Conservation (phyloP, 2,113 vertebrate species). For the Silurus asotus region DNA sequence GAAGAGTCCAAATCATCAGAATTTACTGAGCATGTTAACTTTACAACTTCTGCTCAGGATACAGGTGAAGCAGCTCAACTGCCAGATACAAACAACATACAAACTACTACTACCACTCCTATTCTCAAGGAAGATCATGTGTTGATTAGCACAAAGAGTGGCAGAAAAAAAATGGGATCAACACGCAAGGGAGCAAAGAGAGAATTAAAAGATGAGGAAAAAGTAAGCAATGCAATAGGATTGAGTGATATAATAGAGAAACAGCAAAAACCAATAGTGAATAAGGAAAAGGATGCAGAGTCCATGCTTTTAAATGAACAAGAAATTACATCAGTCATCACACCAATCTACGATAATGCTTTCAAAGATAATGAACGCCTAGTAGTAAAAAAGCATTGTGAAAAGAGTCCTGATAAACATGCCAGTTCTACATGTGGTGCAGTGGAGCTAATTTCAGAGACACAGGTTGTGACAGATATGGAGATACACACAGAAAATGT, state of each 20-base stretch:
- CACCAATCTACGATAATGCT: too few species aligned
- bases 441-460: not conserved
- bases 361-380: too few species aligned
- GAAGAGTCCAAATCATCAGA: not conserved
- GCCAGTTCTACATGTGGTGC: not conserved
- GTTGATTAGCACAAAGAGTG: not conserved
- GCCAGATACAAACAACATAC: not conserved
- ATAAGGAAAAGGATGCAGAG: too few species aligned
- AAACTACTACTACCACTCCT: not conserved
- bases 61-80: not conserved
- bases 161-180: conserved; percentile 47
- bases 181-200: conserved; percentile 16
- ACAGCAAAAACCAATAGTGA: too few species aligned
- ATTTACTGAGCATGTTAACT: not conserved
- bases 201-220: not conserved
- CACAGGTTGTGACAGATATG: not conserved
- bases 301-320: too few species aligned
- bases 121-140: not conserved
- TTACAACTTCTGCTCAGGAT: not conserved
- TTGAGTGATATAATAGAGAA: too few species aligned
- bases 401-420: too few species aligned
- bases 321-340: too few species aligned
- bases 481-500: too few species aligned
- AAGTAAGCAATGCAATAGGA: too few species aligned
- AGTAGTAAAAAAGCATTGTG: too few species aligned